Evolutionary conservation across 2,113 vertebrate genomes (phyloP).

Genomic region (Tupaia chinensis): DNA sequence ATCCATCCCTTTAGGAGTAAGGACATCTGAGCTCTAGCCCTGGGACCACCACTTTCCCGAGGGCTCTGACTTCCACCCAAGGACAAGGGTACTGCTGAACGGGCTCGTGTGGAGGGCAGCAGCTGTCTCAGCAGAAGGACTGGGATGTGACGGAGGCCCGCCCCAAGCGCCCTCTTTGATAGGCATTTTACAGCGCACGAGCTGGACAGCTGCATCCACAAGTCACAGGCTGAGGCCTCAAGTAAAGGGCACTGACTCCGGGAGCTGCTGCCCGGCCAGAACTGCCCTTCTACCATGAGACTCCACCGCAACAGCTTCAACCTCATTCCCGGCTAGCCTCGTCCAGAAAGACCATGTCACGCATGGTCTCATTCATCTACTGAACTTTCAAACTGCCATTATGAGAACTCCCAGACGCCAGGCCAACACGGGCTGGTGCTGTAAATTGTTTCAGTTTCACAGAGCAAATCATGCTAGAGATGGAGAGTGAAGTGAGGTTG

Average conservation of each 20-base stretch:
- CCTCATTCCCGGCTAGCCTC: neutral
- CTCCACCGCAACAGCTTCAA: accelerated
- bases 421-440: neutral
- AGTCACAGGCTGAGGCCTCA: accelerated
- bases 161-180: accelerated
- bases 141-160: accelerated
- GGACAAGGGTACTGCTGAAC: accelerated
- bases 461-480: neutral
- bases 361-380: accelerated
- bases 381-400: neutral
- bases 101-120: accelerated
- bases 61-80: neutral
- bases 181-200: neutral
- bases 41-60: too few relatives aligned
- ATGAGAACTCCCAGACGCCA: neutral
- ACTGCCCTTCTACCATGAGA: neutral
- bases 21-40: too few relatives aligned
- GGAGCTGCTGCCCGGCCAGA: neutral
- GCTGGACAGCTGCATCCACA: accelerated
- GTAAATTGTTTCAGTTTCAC: neutral
- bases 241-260: neutral
- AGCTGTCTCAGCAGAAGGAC: too few relatives aligned
- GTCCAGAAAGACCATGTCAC: accelerated
- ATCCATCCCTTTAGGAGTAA: accelerated
- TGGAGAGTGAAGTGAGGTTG: neutral